These are phyloP conservation scores for Thereuonema tuberculata DNA, from an alignment of 1,140 invertebrate species.

Conservation along the genomic window DNA sequence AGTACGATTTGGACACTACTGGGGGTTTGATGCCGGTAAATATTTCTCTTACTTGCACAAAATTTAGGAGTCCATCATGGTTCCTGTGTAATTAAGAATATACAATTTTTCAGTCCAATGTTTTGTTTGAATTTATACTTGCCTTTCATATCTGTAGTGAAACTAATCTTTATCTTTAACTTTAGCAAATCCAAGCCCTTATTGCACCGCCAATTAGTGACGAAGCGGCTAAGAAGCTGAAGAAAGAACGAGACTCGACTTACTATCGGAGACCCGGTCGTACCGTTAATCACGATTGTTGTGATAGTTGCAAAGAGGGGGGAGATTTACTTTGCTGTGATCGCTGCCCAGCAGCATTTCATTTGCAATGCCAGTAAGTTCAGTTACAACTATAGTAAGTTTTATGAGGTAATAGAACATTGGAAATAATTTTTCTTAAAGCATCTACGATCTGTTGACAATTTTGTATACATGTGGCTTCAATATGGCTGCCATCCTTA, in stretches of 20 bases:
- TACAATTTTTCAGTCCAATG: no score
- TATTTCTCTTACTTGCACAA: no score
- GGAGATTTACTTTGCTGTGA: constrained; percentile 93
- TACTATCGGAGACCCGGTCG: constrained; percentile 72
- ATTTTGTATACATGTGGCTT: no score
- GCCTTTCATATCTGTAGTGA: no score
- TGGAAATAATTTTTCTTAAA: neutral
- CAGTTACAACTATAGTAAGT: no score
- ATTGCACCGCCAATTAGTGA: constrained; percentile 72
- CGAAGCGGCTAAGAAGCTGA: constrained; percentile 41
- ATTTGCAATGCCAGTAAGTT: constrained; percentile 82
- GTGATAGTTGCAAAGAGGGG: constrained; percentile 82
- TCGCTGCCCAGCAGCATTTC: constrained; percentile 85
- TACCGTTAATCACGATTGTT: constrained; percentile 84
- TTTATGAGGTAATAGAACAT: no score
- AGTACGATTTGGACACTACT: constrained; percentile 45
- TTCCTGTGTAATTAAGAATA: neutral
- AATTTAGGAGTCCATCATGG: constrained; percentile 7
- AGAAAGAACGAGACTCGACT: constrained; percentile 48
- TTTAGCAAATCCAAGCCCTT: constrained; percentile 69
- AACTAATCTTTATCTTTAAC: no score
- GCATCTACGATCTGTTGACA: no score
- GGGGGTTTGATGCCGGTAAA: constrained; percentile 53
- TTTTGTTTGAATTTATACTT: no score
- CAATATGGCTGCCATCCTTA: no score